Conservation (phyloP, 2,888 invertebrate genomes). For the Lycocerus yunnanus region DNA sequence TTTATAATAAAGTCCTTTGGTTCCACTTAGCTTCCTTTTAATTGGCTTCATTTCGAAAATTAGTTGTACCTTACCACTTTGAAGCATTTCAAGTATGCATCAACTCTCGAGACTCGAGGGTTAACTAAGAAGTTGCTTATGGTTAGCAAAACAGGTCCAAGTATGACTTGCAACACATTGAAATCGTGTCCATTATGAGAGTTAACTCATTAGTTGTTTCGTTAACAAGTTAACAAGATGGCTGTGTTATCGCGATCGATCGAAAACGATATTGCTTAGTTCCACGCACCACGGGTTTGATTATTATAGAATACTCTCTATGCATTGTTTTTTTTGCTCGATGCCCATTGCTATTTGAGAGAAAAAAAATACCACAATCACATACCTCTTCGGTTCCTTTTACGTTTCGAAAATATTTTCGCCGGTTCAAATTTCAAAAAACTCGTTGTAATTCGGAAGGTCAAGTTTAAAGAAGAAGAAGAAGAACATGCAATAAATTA, state of each 20-base stretch:
- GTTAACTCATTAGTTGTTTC: conserved; percentile 55
- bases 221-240: conserved; percentile 57
- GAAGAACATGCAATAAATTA: conserved; percentile 1
- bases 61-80: conserved; percentile 6
- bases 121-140: conserved; percentile 3
- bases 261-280: conserved; percentile 51
- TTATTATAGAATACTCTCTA: conserved; percentile 31
- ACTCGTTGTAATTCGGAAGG: conserved; percentile 9
- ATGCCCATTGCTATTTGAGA: conserved; percentile 38
- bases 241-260: conserved; percentile 53
- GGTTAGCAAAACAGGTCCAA: conserved; percentile 41
- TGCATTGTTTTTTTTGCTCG: conserved; percentile 43
- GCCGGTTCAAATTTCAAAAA: neutral
- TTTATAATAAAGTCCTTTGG: neutral
- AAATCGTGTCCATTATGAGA: conserved; percentile 48
- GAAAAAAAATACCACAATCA: conserved; percentile 45
- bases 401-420: neutral
- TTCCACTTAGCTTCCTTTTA: conserved; percentile 3
- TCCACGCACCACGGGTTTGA: conserved; percentile 50
- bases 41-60: conserved; percentile 9
- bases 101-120: neutral
- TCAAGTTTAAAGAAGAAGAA: conserved; percentile 19
- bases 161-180: conserved; percentile 53
- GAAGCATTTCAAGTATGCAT: conserved; percentile 6
- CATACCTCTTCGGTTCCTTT: conserved; percentile 30